Evolutionary conservation across 1,140 invertebrate genomes (phyloP).

Genomic region (Onthophagus taurus): DNA sequence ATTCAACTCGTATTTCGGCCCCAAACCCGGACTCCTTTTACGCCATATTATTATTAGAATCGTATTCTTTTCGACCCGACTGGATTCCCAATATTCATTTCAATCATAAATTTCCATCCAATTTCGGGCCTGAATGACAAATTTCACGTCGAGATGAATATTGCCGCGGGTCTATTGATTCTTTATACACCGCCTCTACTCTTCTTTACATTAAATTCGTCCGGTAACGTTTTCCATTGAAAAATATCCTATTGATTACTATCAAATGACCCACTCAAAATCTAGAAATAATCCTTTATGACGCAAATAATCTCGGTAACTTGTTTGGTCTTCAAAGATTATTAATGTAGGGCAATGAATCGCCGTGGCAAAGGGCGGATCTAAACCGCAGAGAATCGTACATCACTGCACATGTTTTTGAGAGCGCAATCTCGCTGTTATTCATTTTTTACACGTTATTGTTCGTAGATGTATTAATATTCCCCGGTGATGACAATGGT

Average conservation of each 20-base stretch:
- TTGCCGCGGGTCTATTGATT: conserved; percentile 32
- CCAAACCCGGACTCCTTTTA: background rate
- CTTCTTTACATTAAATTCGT: conserved; percentile 3
- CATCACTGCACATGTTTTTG: too few species aligned
- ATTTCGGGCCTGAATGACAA: conserved; percentile 36
- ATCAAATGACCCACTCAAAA: too few species aligned
- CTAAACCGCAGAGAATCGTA: too few species aligned
- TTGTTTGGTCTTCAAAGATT: too few species aligned
- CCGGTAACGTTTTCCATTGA: too few species aligned
- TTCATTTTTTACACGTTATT: conserved; percentile 7
- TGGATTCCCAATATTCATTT: conserved; percentile 33
- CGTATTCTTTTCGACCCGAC: conserved; percentile 27
- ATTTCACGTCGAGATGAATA: conserved; percentile 37
- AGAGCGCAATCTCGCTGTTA: too few species aligned
- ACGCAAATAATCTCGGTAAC: too few species aligned
- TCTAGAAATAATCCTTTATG: too few species aligned
- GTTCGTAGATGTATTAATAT: conserved; percentile 9
- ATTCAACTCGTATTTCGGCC: too few species aligned
- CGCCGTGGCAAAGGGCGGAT: too few species aligned
- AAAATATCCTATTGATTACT: too few species aligned
- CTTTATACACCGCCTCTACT: conserved; percentile 13
- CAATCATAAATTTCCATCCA: conserved; percentile 37
- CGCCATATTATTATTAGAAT: background rate
- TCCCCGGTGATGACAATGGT: conserved; percentile 7
- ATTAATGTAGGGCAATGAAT: too few species aligned